Evolutionary conservation across 2,888 invertebrate species (phyloP), one percentile per base, ranked within the genome.

Genomic region (Drosophila infuscata): DNA sequence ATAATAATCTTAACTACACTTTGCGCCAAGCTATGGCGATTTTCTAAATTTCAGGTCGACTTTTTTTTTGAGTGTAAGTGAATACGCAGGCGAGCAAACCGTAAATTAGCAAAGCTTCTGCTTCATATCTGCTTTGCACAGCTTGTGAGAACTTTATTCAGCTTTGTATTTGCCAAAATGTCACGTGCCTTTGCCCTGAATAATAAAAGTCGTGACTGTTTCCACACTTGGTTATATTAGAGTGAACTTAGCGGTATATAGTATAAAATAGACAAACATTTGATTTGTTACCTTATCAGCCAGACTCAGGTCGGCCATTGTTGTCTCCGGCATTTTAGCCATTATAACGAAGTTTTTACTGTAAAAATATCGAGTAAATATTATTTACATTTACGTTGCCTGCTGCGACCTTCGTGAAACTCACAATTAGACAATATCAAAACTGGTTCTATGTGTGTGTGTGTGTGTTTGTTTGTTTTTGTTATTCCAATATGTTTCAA

Each of bases 241-340:
- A 17, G 36, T 17, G 36, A 36, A 36, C 36, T 36, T 11, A 41
- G 2, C 4, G 41, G n/a, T 15, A 1, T 46, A 1, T 8, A 6
- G 4, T n/a, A n/a, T 11, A 25, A 0, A 46, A 15, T 15, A 7
- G 15, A 25, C 25, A 33, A 52, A 20, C 20, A 33, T 6, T 38
- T 11, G 20, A 38, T 43, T 56, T 38, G 52, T 89, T 86, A 92
- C 91, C 91, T 91, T 91, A 81, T 92, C 92, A 58, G 88, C 87
- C 80, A 92, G 81, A 53, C 88, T 91, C 70, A 91, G 81, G 68
- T 92, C 92, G 62, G 90, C 91, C 36, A 91, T 80, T 35, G 91
- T 82, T n/a, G 92, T 91, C 76, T 92, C 91, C 82, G 95, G 83
- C 74, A 83, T 76, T 82, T 84, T 87, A 70, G 76, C 81, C 82